phyloP scores from a whole-genome alignment of 2,113 vertebrate species.

The Tricholaema leucomelas region DNA sequence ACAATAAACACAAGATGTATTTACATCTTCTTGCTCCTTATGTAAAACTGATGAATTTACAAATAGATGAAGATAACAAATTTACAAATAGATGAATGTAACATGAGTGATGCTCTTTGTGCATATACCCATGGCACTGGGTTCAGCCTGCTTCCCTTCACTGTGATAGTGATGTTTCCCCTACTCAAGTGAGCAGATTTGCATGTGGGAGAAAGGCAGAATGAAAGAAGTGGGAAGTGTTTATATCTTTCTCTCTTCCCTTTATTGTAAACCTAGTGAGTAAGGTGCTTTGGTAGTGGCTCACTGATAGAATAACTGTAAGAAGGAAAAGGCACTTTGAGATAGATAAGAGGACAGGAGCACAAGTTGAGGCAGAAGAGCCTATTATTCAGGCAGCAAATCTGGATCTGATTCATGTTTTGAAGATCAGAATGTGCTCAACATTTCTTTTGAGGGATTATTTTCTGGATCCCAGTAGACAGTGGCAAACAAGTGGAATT shows the following conservation, averaged over 20 bases:
- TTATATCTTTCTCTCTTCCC: conserved; percentile 1
- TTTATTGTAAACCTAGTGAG: not conserved
- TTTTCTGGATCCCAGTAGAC: not conserved
- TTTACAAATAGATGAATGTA: not conserved
- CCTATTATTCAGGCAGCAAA: not conserved
- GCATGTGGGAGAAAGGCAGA: not conserved
- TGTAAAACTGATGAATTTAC: not conserved
- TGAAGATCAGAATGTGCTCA: not conserved
- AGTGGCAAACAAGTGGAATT: not conserved
- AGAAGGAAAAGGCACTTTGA: conserved; percentile 1
- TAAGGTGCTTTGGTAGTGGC: not conserved
- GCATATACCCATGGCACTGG: not conserved
- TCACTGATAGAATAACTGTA: not conserved
- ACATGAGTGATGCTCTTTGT: not conserved
- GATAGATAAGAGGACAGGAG: not conserved
- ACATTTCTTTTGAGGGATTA: not conserved
- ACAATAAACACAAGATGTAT: not conserved
- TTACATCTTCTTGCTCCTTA: not conserved
- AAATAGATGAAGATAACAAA: not conserved
- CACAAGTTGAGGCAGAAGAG: not conserved
- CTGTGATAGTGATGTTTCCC: not conserved
- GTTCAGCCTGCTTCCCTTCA: not conserved
- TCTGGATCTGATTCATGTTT: not conserved
- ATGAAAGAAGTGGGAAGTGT: not conserved
- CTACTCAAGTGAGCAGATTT: not conserved